Evolutionary conservation across 2,888 invertebrate species (phyloP).

Genomic region (Cephus nigrinus): DNA sequence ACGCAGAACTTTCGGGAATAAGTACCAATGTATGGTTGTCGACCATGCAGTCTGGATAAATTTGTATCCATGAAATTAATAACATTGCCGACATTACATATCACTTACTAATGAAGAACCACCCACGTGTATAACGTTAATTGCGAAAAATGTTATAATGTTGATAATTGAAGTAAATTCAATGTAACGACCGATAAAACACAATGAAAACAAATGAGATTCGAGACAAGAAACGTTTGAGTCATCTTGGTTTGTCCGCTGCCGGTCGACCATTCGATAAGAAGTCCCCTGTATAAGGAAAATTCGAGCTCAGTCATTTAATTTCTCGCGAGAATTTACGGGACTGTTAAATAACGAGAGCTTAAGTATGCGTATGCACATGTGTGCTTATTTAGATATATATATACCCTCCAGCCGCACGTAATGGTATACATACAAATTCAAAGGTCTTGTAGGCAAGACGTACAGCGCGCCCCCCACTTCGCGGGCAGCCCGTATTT

Average conservation of each 20-base stretch:
- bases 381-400: not conserved
- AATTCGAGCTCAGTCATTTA: not conserved
- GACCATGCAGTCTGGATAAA: too few species aligned
- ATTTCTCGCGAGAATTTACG: not conserved
- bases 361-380: not conserved
- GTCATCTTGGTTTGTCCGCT: not conserved
- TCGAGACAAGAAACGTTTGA: not conserved
- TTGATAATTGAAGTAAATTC: not conserved
- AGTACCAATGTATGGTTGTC: too few species aligned
- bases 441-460: not conserved
- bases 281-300: not conserved
- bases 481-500: constrained; percentile 32
- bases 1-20: too few species aligned
- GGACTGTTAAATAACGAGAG: not conserved
- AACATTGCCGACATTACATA: too few species aligned
- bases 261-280: not conserved
- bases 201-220: not conserved
- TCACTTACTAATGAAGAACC: too few species aligned
- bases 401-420: not conserved
- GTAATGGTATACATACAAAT: not conserved
- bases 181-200: not conserved
- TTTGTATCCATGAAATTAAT: too few species aligned
- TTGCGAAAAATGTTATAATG: not conserved
- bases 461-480: constrained; percentile 3
- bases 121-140: not conserved